These are phyloP conservation scores for Euzetes globulus DNA, from an alignment of 2,888 invertebrate species.

Conservation along the genomic window DNA sequence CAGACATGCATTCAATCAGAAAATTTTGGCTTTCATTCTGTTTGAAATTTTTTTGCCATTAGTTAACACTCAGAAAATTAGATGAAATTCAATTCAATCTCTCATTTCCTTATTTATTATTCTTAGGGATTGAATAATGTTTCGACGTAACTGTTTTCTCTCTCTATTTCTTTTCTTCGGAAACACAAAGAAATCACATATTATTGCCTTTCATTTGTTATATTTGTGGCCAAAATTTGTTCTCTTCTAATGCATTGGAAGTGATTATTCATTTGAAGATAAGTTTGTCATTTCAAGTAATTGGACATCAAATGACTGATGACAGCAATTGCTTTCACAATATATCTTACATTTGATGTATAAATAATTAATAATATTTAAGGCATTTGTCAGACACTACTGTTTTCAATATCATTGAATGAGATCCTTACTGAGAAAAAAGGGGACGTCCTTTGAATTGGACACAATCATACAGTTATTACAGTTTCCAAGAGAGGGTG, in stretches of 20 bases:
- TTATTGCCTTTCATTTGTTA: background rate
- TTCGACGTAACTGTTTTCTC: background rate
- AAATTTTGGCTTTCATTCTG: background rate
- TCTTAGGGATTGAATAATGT: background rate
- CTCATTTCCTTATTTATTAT: slow-evolving; percentile 22
- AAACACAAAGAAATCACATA: background rate
- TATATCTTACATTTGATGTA: background rate
- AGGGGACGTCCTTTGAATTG: slow-evolving; percentile 1
- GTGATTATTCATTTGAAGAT: slow-evolving; percentile 24
- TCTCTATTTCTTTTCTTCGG: background rate
- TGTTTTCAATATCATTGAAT: background rate
- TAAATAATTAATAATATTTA: slow-evolving; percentile 20
- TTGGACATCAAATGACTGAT: slow-evolving; percentile 14
- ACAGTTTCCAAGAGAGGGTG: background rate
- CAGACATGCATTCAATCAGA: background rate
- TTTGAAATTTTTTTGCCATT: background rate
- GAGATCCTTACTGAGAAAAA: background rate
- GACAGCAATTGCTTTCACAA: slow-evolving; percentile 23
- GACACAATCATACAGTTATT: background rate
- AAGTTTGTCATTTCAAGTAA: slow-evolving; percentile 19
- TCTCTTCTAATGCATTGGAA: background rate
- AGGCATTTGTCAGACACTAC: slow-evolving; percentile 2
- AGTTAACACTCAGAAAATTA: slow-evolving; percentile 8
- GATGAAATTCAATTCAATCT: slow-evolving; percentile 6
- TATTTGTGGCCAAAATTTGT: background rate